Conservation (phyloP, 2,797 vertebrate species). For the Pristis pectinata region DNA sequence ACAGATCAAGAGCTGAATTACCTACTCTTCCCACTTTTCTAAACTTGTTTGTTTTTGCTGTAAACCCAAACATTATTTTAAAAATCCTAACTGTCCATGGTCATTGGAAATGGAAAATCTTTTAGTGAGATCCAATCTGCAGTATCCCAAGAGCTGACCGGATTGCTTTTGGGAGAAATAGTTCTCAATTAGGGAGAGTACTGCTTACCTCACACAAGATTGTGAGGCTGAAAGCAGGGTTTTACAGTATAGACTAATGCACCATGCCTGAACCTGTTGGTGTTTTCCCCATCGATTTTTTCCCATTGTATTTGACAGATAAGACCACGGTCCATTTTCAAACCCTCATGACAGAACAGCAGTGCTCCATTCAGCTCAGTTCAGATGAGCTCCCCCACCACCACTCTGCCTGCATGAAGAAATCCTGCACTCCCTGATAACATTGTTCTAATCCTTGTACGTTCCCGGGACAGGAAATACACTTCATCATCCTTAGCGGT, state of each 20-base stretch:
- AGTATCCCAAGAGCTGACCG: not conserved
- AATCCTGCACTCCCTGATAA: too few relatives aligned
- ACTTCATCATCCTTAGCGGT: not conserved
- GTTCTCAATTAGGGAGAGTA: not conserved
- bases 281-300: not conserved
- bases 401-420: too few relatives aligned
- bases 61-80: not conserved
- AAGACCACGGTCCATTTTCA: not conserved
- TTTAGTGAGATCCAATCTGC: not conserved
- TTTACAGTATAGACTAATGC: not conserved
- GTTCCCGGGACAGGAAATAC: too few relatives aligned
- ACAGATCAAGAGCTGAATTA: too few relatives aligned
- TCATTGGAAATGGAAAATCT: not conserved
- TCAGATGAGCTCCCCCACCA: not conserved
- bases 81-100: not conserved
- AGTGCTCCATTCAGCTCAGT: not conserved
- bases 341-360: too few relatives aligned
- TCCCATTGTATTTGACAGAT: not conserved
- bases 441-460: too few relatives aligned
- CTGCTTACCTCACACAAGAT: too few relatives aligned
- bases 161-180: not conserved
- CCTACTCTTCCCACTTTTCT: too few relatives aligned
- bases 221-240: not conserved
- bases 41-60: not conserved
- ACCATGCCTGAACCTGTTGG: not conserved